phyloP scores from a whole-genome alignment of 2,797 vertebrate genomes.

The Ibycter americanus region DNA sequence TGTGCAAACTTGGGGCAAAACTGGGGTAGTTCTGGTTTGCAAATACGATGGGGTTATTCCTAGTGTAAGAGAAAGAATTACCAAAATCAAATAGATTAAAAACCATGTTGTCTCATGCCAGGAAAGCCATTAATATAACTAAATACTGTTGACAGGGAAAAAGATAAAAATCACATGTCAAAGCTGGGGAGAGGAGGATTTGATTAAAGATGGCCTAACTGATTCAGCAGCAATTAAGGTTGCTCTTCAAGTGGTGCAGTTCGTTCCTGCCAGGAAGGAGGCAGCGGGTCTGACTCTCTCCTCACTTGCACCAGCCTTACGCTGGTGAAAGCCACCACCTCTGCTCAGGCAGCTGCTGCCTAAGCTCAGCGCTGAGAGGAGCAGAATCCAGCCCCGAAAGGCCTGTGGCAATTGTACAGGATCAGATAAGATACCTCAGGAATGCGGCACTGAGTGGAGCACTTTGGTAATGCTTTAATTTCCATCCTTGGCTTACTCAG shows the following conservation, averaged over 20 bases:
- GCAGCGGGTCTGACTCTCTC: neutral
- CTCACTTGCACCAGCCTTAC: neutral
- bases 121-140: conserved; percentile 42
- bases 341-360: neutral
- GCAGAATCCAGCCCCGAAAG: neutral
- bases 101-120: neutral
- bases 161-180: conserved; percentile 55
- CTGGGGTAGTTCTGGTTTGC: neutral
- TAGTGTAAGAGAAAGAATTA: neutral
- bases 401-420: conserved; percentile 1
- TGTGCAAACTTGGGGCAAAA: neutral
- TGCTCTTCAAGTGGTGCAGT: neutral
- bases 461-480: conserved; percentile 17
- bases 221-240: conserved; percentile 31
- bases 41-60: neutral
- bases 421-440: conserved; percentile 65
- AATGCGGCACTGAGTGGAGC: conserved; percentile 36
- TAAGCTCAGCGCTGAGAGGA: neutral
- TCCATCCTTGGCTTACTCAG: neutral
- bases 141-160: conserved; percentile 21
- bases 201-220: conserved; percentile 48
- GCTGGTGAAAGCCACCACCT: neutral
- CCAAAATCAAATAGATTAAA: conserved; percentile 19
- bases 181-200: neutral
- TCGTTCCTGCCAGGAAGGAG: conserved; percentile 4